Conservation (phyloP, 1,140 invertebrate genomes). For the Aphelinus certus region DNA sequence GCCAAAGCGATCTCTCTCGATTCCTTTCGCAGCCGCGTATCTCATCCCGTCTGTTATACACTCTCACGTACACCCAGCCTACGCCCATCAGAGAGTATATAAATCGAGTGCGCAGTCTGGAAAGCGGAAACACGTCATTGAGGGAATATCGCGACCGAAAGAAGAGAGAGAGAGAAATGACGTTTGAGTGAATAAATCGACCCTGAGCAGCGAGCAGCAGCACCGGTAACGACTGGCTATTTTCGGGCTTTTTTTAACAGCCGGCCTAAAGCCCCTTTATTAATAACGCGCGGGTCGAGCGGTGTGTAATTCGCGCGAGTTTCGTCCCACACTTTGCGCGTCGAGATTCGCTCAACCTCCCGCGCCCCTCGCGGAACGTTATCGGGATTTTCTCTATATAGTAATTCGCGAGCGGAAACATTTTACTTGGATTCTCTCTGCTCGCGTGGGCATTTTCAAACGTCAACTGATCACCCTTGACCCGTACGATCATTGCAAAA, state of each 20-base stretch:
- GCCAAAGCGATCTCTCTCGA: background rate
- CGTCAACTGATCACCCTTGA: too few species aligned
- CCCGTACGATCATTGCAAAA: too few species aligned
- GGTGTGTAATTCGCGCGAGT: too few species aligned
- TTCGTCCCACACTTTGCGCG: too few species aligned
- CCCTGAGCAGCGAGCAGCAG: conserved; percentile 3
- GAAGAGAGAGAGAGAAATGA: conserved; percentile 27
- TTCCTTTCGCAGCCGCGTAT: background rate
- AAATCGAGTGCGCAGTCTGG: background rate
- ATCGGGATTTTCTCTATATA: too few species aligned
- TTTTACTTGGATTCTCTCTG: too few species aligned
- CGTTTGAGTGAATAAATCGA: conserved; percentile 34
- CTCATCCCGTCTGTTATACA: background rate
- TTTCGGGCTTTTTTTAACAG: conserved; percentile 21
- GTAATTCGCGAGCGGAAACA: too few species aligned
- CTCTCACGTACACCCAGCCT: background rate
- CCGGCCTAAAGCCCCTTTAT: conserved; percentile 19
- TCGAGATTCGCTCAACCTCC: too few species aligned
- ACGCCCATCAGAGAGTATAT: background rate
- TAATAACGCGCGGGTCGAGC: background rate
- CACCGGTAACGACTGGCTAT: background rate
- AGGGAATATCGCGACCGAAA: background rate
- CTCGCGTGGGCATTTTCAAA: too few species aligned
- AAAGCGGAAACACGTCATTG: conserved; percentile 21
- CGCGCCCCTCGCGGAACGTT: too few species aligned